Percentiles rank a stretch among this genome's conserved stretches.
phyloP scores from a whole-genome alignment of 2,888 invertebrate species.

The Polylopha cassiicola region DNA sequence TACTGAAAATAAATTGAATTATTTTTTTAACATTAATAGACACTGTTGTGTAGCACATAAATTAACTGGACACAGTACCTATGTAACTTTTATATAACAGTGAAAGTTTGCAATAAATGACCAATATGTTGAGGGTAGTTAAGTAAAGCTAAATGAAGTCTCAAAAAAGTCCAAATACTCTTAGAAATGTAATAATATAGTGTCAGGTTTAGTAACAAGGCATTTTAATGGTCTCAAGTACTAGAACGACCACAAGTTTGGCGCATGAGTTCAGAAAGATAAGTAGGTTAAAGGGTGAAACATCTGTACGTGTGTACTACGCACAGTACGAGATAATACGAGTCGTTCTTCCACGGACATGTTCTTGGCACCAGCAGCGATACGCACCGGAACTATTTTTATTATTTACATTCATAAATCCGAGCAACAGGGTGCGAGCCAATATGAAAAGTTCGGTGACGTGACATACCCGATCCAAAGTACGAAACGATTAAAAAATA shows the following conservation, averaged over 20 bases:
- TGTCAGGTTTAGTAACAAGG: constrained; percentile 2
- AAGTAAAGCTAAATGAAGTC: too few species aligned
- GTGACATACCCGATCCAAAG: constrained; percentile 68
- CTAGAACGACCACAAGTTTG: too few species aligned
- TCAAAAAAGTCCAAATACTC: too few species aligned
- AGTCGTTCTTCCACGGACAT: constrained; percentile 6
- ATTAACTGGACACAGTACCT: too few species aligned
- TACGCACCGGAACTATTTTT: constrained; percentile 32
- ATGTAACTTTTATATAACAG: too few species aligned
- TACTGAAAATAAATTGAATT: too few species aligned
- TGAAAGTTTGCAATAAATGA: too few species aligned
- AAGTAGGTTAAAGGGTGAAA: constrained; percentile 40
- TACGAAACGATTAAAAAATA: constrained; percentile 38
- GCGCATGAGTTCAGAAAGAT: constrained; percentile 28
- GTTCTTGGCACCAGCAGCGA: constrained; percentile 31
- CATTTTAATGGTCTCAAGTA: too few species aligned
- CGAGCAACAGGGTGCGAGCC: constrained; percentile 38
- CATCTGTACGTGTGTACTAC: constrained; percentile 24
- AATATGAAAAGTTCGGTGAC: constrained; percentile 71
- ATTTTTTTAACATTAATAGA: too few species aligned
- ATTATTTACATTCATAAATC: constrained; percentile 33
- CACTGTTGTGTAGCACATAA: too few species aligned
- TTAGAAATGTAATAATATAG: too few species aligned
- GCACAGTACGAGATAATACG: constrained; percentile 7
- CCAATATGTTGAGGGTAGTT: too few species aligned